Evolutionary conservation across 2,113 vertebrate genomes (phyloP), one percentile per base, ranked within the genome.

Genomic region (Zeus faber): DNA sequence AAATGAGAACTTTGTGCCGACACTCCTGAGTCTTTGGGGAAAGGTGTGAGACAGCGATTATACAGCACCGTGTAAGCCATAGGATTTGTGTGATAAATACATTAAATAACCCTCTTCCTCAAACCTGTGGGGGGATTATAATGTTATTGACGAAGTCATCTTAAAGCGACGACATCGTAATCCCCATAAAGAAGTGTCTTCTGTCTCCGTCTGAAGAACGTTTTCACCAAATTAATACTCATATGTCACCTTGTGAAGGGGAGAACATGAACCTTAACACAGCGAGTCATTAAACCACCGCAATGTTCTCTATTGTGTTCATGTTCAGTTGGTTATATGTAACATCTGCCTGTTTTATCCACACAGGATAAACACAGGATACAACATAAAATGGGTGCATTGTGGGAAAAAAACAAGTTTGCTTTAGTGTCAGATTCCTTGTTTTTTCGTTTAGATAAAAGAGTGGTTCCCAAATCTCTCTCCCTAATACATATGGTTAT

Each of bases 1-100:
- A 94, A 96, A 95, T 95, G 91, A 93, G 90, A 83, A 89, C 91
- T 93, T 93, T 87, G 85, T 91, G 89, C 89, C 89, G 91, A 90
- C 77, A 85, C 82, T 89, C 89, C 85, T 88, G 84, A 87, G 91
- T 94, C 92, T 93, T 90, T 74, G 83, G 92, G 90, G 91, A 88
- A 85, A 87, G 87, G 88, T 89, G 88, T 91, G 90, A 44, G 20
- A 18, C 41, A 10, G 41, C 41, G 10, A 21, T 44, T 44, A 44
- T 6, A 45, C 66, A 68, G 50, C 35, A 58, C 55, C 51, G 56
- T 56, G 62, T 37, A 68, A 87, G 79, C 81, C 69, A 76, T 74
- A 90, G 87, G 87, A 91, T 93, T 89, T 91, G 78, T 72, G 86
- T 79, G 90, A 93, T 92, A 91, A 92, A 96, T 94, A 91, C 88